A percentile compares a stretch with the other conserved stretches of the same genome.
These are phyloP conservation scores for Cryptocephalus moraei DNA, from an alignment of 2,888 invertebrate species.

Conservation along the genomic window DNA sequence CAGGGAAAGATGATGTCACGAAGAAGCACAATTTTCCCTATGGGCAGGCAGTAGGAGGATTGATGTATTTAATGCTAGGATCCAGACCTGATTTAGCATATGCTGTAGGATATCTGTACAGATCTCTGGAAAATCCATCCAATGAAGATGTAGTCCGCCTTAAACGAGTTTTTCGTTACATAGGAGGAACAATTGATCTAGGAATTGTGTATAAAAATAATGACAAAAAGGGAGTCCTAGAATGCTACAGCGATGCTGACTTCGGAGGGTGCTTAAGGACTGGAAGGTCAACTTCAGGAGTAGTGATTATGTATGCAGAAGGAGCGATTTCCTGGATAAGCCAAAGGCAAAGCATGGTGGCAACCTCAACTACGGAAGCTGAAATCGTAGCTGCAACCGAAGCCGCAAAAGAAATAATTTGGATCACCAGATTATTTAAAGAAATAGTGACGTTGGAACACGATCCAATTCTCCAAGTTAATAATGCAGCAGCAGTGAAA, in stretches of 20 bases:
- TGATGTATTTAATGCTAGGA: conserved; percentile 7
- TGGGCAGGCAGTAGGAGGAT: conserved; percentile 5
- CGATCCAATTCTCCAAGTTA: conserved; percentile 9
- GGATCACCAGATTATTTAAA: conserved; percentile 21
- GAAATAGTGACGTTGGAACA: conserved; percentile 14
- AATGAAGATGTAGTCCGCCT: neutral
- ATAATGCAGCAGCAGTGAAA: too few relatives aligned
- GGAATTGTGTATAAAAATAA: conserved; percentile 1
- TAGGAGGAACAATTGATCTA: conserved; percentile 1
- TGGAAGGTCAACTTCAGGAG: conserved; percentile 14
- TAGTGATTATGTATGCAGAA: conserved; percentile 14
- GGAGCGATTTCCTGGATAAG: conserved; percentile 21
- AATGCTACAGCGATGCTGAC: conserved; percentile 28
- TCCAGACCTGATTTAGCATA: conserved; percentile 7
- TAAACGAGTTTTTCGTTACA: conserved; percentile 4
- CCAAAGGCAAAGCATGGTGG: conserved; percentile 12
- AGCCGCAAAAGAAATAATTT: conserved; percentile 22
- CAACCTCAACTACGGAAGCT: conserved; percentile 20
- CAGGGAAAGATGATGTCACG: conserved; percentile 1
- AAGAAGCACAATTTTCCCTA: conserved; percentile 5
- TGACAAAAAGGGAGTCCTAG: conserved; percentile 1
- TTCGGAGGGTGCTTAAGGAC: conserved; percentile 22
- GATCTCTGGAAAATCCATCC: conserved; percentile 4
- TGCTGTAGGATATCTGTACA: conserved; percentile 3
- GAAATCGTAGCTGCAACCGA: conserved; percentile 25